Base-by-base conservation (phyloP, 1,140 invertebrate species). In the Trissolcus basalis region DNA sequence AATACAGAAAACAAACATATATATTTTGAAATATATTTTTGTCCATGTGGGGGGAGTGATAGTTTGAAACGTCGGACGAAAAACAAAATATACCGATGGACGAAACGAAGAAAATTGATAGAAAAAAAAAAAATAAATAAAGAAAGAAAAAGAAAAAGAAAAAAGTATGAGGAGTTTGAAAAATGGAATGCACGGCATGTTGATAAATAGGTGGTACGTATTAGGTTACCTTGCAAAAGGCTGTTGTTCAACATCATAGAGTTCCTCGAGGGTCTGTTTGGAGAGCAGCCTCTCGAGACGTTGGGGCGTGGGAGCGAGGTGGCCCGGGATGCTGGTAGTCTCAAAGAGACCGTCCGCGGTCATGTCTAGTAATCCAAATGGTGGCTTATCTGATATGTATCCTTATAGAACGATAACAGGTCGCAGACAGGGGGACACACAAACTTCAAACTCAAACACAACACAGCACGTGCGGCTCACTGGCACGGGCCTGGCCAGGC, bases 201-300 rank as follows among this genome's bases (percentile, higher is more conserved):
- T n/a, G n/a, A n/a, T n/a, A n/a, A n/a, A n/a, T n/a, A n/a, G n/a
- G n/a, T n/a, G n/a, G n/a, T n/a, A n/a, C n/a, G n/a, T n/a, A n/a
- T n/a, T n/a, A n/a, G n/a, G 4, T 87, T 81, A 89, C 89, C 89
- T 84, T 81, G 89, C 89, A 82, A 89, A 89, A 78, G 89, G 89
- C 74, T 89, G 88, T 81, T 89, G 87, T 83, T 89, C 89, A 75
- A 89, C 89, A 75, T 89, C 87, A 81, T 89, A 89, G 45, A 89
- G 87, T 45, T 89, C 83, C 80, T 89, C 88, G 80, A 89, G 88
- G 68, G 84, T 87, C 80, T 86, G 84, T 77, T 87, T 88, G 76
- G 87, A 87, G 77, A 89, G 85, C 67, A 89, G 83, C 82, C 86
- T 86, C 84, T 88, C 86, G 54, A 89, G 81, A 75, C 87, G 80